Evolutionary conservation across 2,888 invertebrate genomes (phyloP).

Genomic region (Luperina testacea): DNA sequence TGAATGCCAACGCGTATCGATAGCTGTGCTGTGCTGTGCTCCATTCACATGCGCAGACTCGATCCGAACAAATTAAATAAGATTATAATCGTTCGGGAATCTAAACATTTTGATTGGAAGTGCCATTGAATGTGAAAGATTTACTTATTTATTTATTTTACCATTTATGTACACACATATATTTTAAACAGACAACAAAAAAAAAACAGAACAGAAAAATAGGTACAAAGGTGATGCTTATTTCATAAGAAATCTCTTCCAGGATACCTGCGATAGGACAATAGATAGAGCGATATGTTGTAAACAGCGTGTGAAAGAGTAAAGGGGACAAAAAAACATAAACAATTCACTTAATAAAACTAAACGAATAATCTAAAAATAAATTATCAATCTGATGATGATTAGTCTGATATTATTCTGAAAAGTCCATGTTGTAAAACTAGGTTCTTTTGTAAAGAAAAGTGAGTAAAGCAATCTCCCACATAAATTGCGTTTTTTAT

Average conservation of each 20-base stretch:
- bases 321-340: too few species aligned
- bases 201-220: too few species aligned
- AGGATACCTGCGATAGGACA: too few species aligned
- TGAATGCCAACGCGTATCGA: conserved; percentile 59
- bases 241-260: too few species aligned
- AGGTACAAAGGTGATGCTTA: too few species aligned
- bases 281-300: too few species aligned
- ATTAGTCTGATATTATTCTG: background rate
- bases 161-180: too few species aligned
- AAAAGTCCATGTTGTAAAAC: background rate
- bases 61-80: conserved; percentile 50
- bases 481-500: background rate
- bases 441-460: background rate
- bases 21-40: conserved; percentile 35
- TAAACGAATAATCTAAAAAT: too few species aligned
- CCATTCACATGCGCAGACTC: conserved; percentile 56
- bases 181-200: too few species aligned
- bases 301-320: too few species aligned
- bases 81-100: conserved; percentile 29
- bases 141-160: background rate
- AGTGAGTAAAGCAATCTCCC: background rate
- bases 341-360: too few species aligned
- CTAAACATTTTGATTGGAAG: conserved; percentile 30
- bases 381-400: too few species aligned
- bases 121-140: conserved; percentile 22